Base-by-base conservation (phyloP, 2,888 invertebrate genomes). In the Phragmatobia fuliginosa region DNA sequence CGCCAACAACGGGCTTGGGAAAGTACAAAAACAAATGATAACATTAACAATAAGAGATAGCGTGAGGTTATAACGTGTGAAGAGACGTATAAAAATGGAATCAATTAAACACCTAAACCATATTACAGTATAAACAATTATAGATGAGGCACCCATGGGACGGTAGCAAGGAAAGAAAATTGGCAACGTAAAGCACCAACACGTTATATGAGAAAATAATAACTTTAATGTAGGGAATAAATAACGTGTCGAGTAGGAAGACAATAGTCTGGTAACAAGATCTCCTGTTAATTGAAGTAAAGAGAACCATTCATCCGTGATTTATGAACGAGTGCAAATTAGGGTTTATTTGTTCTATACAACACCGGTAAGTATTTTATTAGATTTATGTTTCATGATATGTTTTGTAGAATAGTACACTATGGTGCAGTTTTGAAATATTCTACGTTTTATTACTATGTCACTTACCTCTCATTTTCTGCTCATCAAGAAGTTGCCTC, bases 401-500 rank as follows among this genome's bases (percentile, higher is more conserved):
- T 52, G 52, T 64, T 76, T 74, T 21, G 1, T n/a, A 52, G 61
- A 59, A 68, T 69, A 68, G 62, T 79, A 71, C 58, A 64, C 32
- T 63, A 52, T 63, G 56, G 59, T 59, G 59, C 62, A 68, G 61
- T 67, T 60, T 36, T n/a, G 1, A 32, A 14, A 7, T 41, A 14
- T 0, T 2, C 21, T 28, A 18, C 1, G 56, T 21, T 28, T 36
- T 67, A 28, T 4, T 41, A 38, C 7, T 28, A 16, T 49, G 61
- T 62, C 25, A 96, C 98, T 97, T 95, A 99, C 99, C 98, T 97
- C 98, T 96, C 92, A 98, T 97, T 96, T 98, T 99, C 95, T 98
- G 98, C 94, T 99, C 99, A 90, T 99, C 99, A 83, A 97, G 96
- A 76, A 99, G 96, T 95, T 99, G 99, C 92, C 99, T 97, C 95